Conservation (phyloP, 2,888 invertebrate genomes). For the Disparrhopalites patrizii region DNA sequence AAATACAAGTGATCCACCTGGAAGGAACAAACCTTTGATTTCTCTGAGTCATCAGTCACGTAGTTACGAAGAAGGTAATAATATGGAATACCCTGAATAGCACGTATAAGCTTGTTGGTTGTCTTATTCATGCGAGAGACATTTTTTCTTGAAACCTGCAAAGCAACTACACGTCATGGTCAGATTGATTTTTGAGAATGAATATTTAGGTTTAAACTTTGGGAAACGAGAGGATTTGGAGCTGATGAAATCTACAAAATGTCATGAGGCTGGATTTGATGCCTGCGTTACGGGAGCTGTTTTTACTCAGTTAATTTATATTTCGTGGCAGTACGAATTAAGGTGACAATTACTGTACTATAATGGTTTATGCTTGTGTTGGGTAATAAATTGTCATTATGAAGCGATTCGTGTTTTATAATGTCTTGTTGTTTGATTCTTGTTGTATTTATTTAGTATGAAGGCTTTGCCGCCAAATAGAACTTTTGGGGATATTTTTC, state of each 20-base stretch:
- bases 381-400: neutral
- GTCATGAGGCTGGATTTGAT: constrained; percentile 81
- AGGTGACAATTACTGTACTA: neutral
- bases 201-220: constrained; percentile 16
- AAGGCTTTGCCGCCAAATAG: neutral
- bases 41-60: constrained; percentile 28
- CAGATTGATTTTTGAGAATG: too few relatives aligned
- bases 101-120: too few relatives aligned
- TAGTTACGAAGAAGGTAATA: constrained; percentile 31
- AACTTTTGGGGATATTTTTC: constrained; percentile 31
- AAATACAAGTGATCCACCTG: constrained; percentile 46
- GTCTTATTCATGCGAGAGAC: too few relatives aligned
- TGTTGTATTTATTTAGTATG: neutral
- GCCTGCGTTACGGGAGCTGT: constrained; percentile 71
- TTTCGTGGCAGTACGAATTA: constrained; percentile 47
- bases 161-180: too few relatives aligned
- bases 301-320: constrained; percentile 64
- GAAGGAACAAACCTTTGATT: constrained; percentile 52
- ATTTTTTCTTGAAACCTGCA: too few relatives aligned
- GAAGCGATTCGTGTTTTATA: neutral
- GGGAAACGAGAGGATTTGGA: constrained; percentile 34
- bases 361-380: neutral
- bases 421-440: neutral
- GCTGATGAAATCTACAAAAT: constrained; percentile 22
- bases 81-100: too few relatives aligned